Evolutionary conservation across 2,888 invertebrate species (phyloP), one percentile per base, ranked within the genome.

Genomic region (Timema cristinae): DNA sequence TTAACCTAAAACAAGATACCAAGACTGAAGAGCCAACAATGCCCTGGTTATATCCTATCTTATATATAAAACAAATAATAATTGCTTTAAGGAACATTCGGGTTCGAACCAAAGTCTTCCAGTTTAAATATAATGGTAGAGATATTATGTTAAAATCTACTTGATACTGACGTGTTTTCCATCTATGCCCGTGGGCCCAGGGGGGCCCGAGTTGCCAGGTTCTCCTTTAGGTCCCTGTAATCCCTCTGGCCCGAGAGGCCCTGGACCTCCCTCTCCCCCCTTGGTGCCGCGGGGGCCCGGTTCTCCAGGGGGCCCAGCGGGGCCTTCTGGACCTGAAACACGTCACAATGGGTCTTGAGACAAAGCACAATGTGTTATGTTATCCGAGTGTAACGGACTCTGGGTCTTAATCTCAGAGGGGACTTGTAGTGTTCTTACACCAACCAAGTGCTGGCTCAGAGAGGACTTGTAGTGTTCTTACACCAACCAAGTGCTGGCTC

Each of bases 131-230:
- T n/a, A 32, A 32, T 4, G 32, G 9, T 10, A 10, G 56, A 9
- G 11, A 13, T n/a, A 32, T 32, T 32, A 32, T 32, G 32, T 32
- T 32, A 32, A 32, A 32, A 32, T 32, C 2, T 32, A 32, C 0
- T 59, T 13, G 32, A 10, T 4, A 76, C 81, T 81, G 84, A 91
- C 92, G 79, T 86, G 83, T 84, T 89, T 90, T 73, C 92, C 92
- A 79, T 90, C 90, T 66, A 85, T 84, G 56, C 94, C 94, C 56
- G 86, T 85, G 4, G 87, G 84, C 4, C 94, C 94, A 1, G 87
- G 85, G 11, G 85, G 83, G 0, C 94, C 94, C 0, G 89, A 85
- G 49, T 84, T 83, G n/a, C 94, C 95, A n/a, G 84, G 81, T 73
- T 88, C 87, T 54, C 90, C 90, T 79, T 88, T 88, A 0, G 83